Conservation (phyloP, 2,888 invertebrate species). For the Autographa gamma region DNA sequence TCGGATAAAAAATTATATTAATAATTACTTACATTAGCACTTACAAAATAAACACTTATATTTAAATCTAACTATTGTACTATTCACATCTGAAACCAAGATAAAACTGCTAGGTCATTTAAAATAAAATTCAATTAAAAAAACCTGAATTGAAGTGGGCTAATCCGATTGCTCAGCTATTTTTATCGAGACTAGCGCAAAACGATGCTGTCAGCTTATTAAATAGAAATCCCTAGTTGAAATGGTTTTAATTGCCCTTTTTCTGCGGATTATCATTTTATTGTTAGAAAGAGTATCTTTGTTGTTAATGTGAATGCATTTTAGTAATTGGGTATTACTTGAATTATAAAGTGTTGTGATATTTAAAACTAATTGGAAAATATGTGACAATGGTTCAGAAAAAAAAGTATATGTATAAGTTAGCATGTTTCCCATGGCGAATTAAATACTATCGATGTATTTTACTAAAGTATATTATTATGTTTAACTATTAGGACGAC, state of each 20-base stretch:
- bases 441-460: too few relatives aligned
- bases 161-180: conserved; percentile 37
- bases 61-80: too few relatives aligned
- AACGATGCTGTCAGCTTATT: conserved; percentile 57
- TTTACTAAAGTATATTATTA: too few relatives aligned
- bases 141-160: conserved; percentile 34
- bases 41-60: too few relatives aligned
- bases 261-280: conserved; percentile 21
- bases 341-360: too few relatives aligned
- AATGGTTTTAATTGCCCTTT: conserved; percentile 32
- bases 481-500: too few relatives aligned
- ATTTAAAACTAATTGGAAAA: too few relatives aligned
- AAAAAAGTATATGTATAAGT: too few relatives aligned
- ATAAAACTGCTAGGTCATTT: background rate
- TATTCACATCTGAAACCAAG: background rate
- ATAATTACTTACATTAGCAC: too few relatives aligned
- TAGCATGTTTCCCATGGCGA: too few relatives aligned
- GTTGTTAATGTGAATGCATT: background rate
- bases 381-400: too few relatives aligned
- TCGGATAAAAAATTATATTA: too few relatives aligned
- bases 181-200: conserved; percentile 43
- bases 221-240: conserved; percentile 41
- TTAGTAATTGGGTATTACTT: background rate
- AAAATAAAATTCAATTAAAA: conserved; percentile 38
- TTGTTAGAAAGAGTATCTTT: background rate